These are phyloP conservation scores for Habropoda laboriosa DNA, from an alignment of 1,140 invertebrate species.

Conservation along the genomic window DNA sequence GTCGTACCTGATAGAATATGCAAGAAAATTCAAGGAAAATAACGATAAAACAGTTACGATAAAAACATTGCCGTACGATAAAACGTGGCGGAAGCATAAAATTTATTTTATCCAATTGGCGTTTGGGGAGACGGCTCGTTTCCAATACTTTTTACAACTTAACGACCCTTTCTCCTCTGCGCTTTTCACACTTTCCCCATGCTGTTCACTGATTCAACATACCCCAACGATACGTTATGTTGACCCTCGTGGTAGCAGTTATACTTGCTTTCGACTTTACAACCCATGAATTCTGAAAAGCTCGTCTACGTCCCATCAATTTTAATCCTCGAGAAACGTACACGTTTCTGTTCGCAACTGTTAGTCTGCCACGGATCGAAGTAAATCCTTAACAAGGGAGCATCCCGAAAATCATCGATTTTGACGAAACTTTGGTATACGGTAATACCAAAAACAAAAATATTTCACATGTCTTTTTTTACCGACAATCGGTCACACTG, in stretches of 20 bases:
- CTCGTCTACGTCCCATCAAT: slow-evolving; percentile 69
- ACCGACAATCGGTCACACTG: no score
- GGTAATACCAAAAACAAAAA: no score
- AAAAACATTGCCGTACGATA: slow-evolving; percentile 6
- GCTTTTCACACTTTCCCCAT: slow-evolving; percentile 5
- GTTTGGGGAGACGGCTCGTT: slow-evolving; percentile 20
- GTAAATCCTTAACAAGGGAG: no score
- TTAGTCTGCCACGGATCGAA: neutral
- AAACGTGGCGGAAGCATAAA: slow-evolving; percentile 34
- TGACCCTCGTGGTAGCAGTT: slow-evolving; percentile 17
- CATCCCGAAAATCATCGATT: no score
- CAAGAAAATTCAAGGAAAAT: slow-evolving; percentile 8
- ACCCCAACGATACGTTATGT: slow-evolving; percentile 28
- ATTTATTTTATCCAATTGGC: slow-evolving; percentile 53
- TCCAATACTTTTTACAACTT: slow-evolving; percentile 36
- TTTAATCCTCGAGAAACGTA: slow-evolving; percentile 64
- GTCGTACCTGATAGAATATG: neutral
- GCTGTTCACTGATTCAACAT: slow-evolving; percentile 47
- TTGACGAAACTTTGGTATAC: no score
- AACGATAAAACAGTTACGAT: neutral
- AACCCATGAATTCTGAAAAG: slow-evolving; percentile 70
- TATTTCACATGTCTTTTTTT: no score
- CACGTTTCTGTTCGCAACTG: neutral
- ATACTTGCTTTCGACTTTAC: slow-evolving; percentile 65
- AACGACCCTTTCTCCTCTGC: slow-evolving; percentile 23